Conservation (phyloP, 2,797 vertebrate species). For the Paratrypauchen microcephalus region DNA sequence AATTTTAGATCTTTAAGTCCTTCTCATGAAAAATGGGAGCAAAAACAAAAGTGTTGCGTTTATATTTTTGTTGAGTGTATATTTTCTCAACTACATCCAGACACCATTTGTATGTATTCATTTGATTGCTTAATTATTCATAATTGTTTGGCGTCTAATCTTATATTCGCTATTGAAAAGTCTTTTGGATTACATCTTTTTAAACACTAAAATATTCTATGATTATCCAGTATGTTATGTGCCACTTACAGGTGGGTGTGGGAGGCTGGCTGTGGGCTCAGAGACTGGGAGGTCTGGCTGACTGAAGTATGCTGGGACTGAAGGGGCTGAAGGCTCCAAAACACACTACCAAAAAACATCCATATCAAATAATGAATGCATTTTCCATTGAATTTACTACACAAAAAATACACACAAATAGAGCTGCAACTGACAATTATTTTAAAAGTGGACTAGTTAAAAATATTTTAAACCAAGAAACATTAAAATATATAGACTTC, state of each 20-base stretch:
- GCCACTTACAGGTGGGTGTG: constrained; percentile 26
- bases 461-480: no score
- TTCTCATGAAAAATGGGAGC: no score
- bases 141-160: not conserved
- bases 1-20: no score
- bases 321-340: constrained; percentile 10
- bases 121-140: not conserved
- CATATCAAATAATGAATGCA: not conserved
- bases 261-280: not conserved
- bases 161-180: no score
- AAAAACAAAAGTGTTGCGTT: no score
- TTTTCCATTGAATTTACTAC: not conserved
- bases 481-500: no score
- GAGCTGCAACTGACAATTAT: no score
- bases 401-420: no score
- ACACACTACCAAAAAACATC: constrained; percentile 24
- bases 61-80: no score
- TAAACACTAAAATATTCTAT: not conserved
- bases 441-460: no score
- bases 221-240: not conserved
- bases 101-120: not conserved
- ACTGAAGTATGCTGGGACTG: constrained; percentile 3
- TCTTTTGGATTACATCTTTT: not conserved
- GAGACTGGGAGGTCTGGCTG: not conserved
- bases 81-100: not conserved